Percentiles rank a stretch among this genome's conserved stretches.
These are phyloP conservation scores for Rousettus madagascariensis DNA, from an alignment of 2,797 vertebrate genomes.

Conservation along the genomic window DNA sequence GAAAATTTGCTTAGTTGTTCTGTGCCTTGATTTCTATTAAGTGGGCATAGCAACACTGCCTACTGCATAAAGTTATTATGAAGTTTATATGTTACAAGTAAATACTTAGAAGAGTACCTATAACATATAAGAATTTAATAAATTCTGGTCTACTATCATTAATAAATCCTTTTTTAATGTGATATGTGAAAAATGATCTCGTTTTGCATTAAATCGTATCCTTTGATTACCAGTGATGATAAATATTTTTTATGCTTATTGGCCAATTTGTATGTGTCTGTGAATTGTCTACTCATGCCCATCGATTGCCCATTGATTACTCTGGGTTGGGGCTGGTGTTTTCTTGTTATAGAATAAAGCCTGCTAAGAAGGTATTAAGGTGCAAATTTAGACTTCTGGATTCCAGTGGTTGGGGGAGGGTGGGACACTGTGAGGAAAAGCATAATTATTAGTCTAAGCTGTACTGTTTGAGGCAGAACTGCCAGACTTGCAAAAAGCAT, in stretches of 20 bases:
- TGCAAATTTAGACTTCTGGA: neutral
- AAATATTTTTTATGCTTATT: neutral
- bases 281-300: neutral
- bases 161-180: neutral
- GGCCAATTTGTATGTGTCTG: neutral
- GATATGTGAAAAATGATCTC: neutral
- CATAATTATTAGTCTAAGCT: neutral
- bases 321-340: neutral
- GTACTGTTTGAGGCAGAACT: neutral
- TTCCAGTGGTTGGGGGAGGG: neutral
- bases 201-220: neutral
- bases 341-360: neutral
- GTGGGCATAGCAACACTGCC: neutral
- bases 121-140: too few relatives aligned
- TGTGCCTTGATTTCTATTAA: neutral
- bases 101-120: neutral
- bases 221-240: neutral
- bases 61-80: neutral
- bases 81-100: neutral
- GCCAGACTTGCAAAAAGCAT: neutral
- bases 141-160: neutral
- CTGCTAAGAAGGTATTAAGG: neutral
- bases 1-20: neutral
- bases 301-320: neutral
- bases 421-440: neutral